Evolutionary conservation across 2,888 invertebrate genomes (phyloP).

Genomic region (Pasiphila rectangulata): DNA sequence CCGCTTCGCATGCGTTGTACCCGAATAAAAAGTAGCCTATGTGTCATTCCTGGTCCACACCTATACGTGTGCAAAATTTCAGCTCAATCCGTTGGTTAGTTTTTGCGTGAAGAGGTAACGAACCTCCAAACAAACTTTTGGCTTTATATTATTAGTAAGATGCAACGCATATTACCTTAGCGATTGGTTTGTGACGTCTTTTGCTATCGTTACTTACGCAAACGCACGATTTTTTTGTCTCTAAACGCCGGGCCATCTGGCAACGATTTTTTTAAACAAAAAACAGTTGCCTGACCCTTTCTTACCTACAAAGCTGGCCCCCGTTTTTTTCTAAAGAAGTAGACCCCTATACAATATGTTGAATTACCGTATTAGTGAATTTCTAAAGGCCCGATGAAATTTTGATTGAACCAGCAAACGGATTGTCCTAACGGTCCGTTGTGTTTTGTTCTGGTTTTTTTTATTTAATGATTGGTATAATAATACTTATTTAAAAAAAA

Average conservation of each 20-base stretch:
- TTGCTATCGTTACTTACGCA: constrained; percentile 58
- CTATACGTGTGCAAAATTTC: too few species aligned
- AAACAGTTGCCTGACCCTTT: constrained; percentile 78
- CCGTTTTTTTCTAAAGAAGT: constrained; percentile 61
- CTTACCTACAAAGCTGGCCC: constrained; percentile 72
- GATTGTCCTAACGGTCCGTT: constrained; percentile 73
- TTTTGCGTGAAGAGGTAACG: too few species aligned
- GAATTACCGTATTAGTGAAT: constrained; percentile 79
- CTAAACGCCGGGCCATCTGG: constrained; percentile 78
- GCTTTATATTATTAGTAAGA: background rate
- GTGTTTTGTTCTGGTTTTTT: constrained; percentile 51
- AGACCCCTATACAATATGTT: constrained; percentile 76
- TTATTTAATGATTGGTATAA: constrained; percentile 51
- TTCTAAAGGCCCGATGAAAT: constrained; percentile 76
- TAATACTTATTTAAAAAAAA: constrained; percentile 21
- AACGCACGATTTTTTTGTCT: constrained; percentile 75
- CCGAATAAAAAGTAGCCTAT: too few species aligned
- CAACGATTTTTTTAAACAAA: constrained; percentile 70
- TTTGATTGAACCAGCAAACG: constrained; percentile 76
- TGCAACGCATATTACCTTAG: too few species aligned
- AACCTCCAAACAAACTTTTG: background rate
- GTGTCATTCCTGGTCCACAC: too few species aligned
- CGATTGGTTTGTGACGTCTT: too few species aligned
- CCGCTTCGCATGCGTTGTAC: too few species aligned
- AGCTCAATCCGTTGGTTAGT: background rate